Base-by-base conservation (phyloP, 30 jellyfish, hydroid and myxozoan species). In the Rhopilema esculentum region DNA sequence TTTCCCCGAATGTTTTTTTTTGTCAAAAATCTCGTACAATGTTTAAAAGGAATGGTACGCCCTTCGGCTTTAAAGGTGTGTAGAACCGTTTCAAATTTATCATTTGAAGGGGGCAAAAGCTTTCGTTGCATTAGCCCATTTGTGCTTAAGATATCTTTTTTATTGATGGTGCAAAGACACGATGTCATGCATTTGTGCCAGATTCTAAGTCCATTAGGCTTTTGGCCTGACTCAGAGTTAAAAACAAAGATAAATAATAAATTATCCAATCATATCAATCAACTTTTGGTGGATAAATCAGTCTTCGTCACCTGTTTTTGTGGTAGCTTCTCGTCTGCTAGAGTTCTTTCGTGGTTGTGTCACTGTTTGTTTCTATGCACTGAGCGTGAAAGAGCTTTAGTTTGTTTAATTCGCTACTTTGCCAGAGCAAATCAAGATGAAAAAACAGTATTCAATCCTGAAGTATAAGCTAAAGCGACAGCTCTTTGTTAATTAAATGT, bases 271-370 rank as follows among this genome's bases (percentile, higher is more conserved):
- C 57, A 40, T 40, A 40, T 40, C 57, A 40, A 40, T 40, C 9
- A 2, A 40, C 57, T 40, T 40, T 40, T 40, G 57, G 57, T 2
- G 9, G 72, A 63, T 24, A 63, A n/a, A n/a, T 18, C 72, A 4
- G 8, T 19, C 72, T 19, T 63, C 72, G 26, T 63, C 26, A 19
- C 72, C 28, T 63, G 72, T 63, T 24, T 63, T 63, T 63, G 72
- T 63, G 72, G 72, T 63, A 6, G 72, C 4, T 8, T 18, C 72
- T 63, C 29, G 72, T 63, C 72, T 63, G 72, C 72, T 2, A 19
- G 8, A 4, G 26, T 63, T 18, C n/a, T n/a, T 63, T 24, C 72
- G 72, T 63, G 29, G 72, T n/a, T 8, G 72, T 63, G 28, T 63
- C 72, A 63, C 29, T 7, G 28, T 18, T 40, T 40, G 57, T 40